A percentile compares a stretch with the other conserved stretches of the same genome.
phyloP scores from a whole-genome alignment of 1,140 invertebrate species.

The Mylabris phalerata region DNA sequence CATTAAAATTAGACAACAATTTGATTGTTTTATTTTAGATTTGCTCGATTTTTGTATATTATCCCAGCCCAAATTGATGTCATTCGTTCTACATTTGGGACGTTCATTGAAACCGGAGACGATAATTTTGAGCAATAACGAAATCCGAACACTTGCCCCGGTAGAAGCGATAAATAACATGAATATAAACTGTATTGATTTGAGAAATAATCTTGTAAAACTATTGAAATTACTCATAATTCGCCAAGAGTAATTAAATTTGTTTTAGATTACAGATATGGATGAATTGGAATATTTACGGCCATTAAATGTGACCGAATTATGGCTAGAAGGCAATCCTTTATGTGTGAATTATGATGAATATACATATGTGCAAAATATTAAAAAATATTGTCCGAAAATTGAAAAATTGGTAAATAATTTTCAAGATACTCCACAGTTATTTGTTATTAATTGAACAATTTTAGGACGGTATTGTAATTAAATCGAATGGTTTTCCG shows the following conservation, averaged over 20 bases:
- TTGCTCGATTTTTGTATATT: conserved; percentile 46
- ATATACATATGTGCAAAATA: conserved; percentile 61
- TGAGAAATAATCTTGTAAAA: conserved; percentile 44
- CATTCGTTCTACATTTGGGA: conserved; percentile 44
- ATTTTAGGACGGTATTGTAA: conserved; percentile 63
- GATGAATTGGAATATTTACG: conserved; percentile 60
- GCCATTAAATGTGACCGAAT: conserved; percentile 60
- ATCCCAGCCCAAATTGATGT: conserved; percentile 43
- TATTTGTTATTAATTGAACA: background rate
- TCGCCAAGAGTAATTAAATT: conserved; percentile 8
- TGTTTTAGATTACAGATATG: conserved; percentile 59
- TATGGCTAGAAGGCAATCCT: conserved; percentile 73
- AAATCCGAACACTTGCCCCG: conserved; percentile 38
- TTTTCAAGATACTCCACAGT: conserved; percentile 10
- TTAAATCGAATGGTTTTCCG: conserved; percentile 55
- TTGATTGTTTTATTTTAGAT: conserved; percentile 24
- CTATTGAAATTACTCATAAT: conserved; percentile 3
- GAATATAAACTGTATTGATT: conserved; percentile 41
- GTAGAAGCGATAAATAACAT: conserved; percentile 38
- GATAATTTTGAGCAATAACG: conserved; percentile 44
- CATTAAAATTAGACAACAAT: background rate
- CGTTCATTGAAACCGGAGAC: conserved; percentile 38
- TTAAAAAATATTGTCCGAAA: conserved; percentile 27
- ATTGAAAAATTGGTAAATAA: conserved; percentile 31
- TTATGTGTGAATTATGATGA: conserved; percentile 68